Conservation (phyloP, 2,113 vertebrate species). For the Xiphias gladius region DNA sequence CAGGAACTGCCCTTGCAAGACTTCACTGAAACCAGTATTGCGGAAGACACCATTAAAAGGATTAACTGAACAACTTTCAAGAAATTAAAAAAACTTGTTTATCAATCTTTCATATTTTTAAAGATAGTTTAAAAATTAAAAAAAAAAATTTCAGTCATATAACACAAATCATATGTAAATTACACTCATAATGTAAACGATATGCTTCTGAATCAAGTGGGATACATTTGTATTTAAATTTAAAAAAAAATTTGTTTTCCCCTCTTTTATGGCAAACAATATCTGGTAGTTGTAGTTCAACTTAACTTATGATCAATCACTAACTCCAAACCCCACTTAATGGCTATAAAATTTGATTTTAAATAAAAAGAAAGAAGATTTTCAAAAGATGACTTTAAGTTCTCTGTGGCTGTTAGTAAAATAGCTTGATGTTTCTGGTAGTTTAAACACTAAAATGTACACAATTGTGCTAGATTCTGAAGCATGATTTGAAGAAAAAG, state of each 20-base stretch:
- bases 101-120: neutral
- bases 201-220: neutral
- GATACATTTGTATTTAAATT: neutral
- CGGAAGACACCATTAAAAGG: neutral
- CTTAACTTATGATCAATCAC: neutral
- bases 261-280: neutral
- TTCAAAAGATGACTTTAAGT: neutral
- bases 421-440: neutral
- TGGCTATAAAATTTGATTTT: neutral
- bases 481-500: neutral
- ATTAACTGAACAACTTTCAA: neutral
- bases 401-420: neutral
- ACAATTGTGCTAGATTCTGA: neutral
- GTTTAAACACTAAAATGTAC: neutral
- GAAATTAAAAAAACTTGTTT: neutral
- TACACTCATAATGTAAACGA: neutral
- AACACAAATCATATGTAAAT: neutral
- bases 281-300: neutral
- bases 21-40: fast-evolving
- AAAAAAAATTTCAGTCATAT: too few relatives aligned
- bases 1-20: conserved; percentile 1
- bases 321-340: neutral
- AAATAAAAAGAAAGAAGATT: neutral
- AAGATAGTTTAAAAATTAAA: neutral
- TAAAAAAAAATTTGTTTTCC: neutral